Evolutionary conservation across 2,113 vertebrate genomes (phyloP).

Genomic region (Pavo muticus): DNA sequence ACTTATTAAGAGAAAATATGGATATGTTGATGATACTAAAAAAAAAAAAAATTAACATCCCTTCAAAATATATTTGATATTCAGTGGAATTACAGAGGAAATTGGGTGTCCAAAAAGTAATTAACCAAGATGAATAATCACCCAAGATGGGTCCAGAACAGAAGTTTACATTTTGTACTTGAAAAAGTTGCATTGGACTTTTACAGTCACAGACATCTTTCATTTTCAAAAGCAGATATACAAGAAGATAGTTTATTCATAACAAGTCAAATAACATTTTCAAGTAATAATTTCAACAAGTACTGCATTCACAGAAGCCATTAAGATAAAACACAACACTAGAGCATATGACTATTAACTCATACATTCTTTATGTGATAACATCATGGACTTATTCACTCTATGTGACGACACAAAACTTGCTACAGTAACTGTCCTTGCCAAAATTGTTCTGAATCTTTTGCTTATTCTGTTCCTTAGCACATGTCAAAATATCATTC

Average conservation of each 20-base stretch:
- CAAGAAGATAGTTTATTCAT: not conserved
- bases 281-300: not conserved
- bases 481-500: not conserved
- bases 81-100: not conserved
- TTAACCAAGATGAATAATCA: not conserved
- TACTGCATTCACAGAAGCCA: not conserved
- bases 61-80: not conserved
- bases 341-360: not conserved
- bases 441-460: not conserved
- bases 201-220: not conserved
- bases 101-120: not conserved
- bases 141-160: not conserved
- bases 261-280: not conserved
- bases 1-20: not conserved
- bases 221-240: not conserved
- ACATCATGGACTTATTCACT: not conserved
- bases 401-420: not conserved
- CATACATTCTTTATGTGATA: not conserved
- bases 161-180: not conserved
- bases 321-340: not conserved
- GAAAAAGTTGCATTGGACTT: not conserved
- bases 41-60: not conserved
- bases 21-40: rapidly evolving
- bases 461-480: not conserved
- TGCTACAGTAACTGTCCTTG: not conserved